A percentile compares a stretch with the other conserved stretches of the same genome.
These are phyloP conservation scores for Pseudochromis fuscus DNA, from an alignment of 2,797 vertebrate genomes.

Conservation along the genomic window DNA sequence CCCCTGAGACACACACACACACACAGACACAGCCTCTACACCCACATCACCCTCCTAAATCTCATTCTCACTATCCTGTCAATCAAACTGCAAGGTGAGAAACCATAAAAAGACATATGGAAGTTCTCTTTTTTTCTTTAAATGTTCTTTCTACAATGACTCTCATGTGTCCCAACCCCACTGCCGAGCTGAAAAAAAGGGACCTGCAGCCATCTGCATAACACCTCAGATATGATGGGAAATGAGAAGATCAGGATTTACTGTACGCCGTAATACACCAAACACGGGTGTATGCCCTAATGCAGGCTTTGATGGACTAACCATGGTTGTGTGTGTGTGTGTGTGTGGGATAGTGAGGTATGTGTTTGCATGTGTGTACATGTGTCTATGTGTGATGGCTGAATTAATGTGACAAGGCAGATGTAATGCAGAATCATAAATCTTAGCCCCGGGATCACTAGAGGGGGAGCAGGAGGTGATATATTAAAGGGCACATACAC, in stretches of 20 bases:
- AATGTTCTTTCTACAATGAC: slow-evolving; percentile 9
- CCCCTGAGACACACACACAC: slow-evolving; percentile 54
- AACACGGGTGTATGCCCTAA: slow-evolving; percentile 51
- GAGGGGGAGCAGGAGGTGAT: slow-evolving; percentile 72
- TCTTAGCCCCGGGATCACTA: slow-evolving; percentile 80
- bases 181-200: slow-evolving; percentile 44
- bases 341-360: slow-evolving; percentile 10
- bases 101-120: slow-evolving; percentile 29
- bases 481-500: slow-evolving; percentile 65
- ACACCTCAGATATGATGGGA: slow-evolving; percentile 46
- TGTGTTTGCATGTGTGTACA: slow-evolving; percentile 52
- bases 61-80: slow-evolving; percentile 46
- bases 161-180: slow-evolving; percentile 11
- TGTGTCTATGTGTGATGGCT: slow-evolving; percentile 74
- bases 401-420: slow-evolving; percentile 84
- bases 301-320: slow-evolving; percentile 61
- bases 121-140: slow-evolving; percentile 22
- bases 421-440: slow-evolving; percentile 85
- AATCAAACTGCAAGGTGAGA: slow-evolving; percentile 58
- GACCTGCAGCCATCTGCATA: slow-evolving; percentile 54
- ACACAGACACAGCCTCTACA: slow-evolving; percentile 1
- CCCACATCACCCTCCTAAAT: slow-evolving; percentile 45
- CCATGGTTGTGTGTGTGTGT: slow-evolving; percentile 36
- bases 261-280: slow-evolving; percentile 43
- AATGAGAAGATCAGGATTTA: slow-evolving; percentile 67